Percentiles rank a stretch among this genome's conserved stretches.
These are phyloP conservation scores for Andrena flavipes DNA, from an alignment of 2,888 invertebrate genomes.

Conservation along the genomic window DNA sequence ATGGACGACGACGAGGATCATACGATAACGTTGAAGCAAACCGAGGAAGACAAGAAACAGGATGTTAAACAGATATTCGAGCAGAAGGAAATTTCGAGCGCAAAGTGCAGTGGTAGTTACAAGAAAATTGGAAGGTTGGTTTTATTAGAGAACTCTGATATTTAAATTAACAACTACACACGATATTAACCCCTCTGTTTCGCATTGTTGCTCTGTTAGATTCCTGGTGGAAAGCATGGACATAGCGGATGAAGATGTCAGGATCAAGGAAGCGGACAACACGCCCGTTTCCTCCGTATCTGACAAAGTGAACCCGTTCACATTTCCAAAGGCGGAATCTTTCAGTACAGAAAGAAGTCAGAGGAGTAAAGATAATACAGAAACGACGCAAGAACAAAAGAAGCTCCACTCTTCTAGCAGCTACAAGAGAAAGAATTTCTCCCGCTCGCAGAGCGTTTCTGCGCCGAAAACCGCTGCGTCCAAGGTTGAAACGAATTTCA, in stretches of 20 bases:
- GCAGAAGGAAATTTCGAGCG: slow-evolving; percentile 66
- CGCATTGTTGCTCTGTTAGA: slow-evolving; percentile 58
- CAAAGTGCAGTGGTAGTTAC: slow-evolving; percentile 76
- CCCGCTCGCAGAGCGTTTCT: slow-evolving; percentile 77
- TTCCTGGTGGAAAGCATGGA: slow-evolving; percentile 83
- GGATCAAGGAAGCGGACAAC: slow-evolving; percentile 78
- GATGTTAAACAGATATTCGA: slow-evolving; percentile 82
- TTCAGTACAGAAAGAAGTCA: slow-evolving; percentile 51
- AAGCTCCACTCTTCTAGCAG: slow-evolving; percentile 13
- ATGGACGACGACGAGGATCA: slow-evolving; percentile 83
- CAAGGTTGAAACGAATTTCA: slow-evolving; percentile 56
- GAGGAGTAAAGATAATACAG: slow-evolving; percentile 24
- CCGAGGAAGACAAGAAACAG: slow-evolving; percentile 81
- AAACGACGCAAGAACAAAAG: slow-evolving; percentile 48
- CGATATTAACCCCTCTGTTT: not conserved
- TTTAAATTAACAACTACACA: not conserved
- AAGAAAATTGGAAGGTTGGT: slow-evolving; percentile 83
- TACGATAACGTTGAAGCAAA: slow-evolving; percentile 81
- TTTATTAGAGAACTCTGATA: not conserved
- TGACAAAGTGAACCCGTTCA: slow-evolving; percentile 56
- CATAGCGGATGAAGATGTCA: slow-evolving; percentile 80
- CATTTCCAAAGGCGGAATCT: slow-evolving; percentile 50
- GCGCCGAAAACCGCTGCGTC: slow-evolving; percentile 65
- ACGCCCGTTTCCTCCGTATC: slow-evolving; percentile 12
- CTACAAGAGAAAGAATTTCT: slow-evolving; percentile 68